Evolutionary conservation across 92 coral and sea anemone genomes (phyloP).

Genomic region (Porites evermanni): DNA sequence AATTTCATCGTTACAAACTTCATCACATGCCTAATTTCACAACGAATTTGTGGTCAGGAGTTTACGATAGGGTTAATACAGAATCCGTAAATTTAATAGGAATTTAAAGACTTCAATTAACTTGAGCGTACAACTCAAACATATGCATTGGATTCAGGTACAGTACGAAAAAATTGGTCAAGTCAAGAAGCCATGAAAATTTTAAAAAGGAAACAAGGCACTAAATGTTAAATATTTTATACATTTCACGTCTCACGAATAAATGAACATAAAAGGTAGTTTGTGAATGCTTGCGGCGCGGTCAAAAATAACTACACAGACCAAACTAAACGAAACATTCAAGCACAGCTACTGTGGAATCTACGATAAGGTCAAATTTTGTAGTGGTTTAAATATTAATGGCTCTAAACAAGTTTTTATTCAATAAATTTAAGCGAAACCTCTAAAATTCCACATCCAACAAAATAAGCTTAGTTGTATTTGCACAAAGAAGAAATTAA

Average conservation of each 20-base stretch:
- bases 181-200: not conserved
- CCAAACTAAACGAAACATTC: not conserved
- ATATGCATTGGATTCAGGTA: not conserved
- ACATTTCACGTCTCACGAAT: not conserved
- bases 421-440: conserved; percentile 2
- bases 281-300: conserved; percentile 26
- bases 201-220: not conserved
- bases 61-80: not conserved
- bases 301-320: not conserved
- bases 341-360: not conserved
- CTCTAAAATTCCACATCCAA: conserved; percentile 1
- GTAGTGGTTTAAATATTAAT: conserved; percentile 43
- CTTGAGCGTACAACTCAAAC: not conserved
- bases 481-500: not conserved
- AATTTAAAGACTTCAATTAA: conserved; percentile 2
- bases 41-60: not conserved
- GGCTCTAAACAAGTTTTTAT: conserved; percentile 19
- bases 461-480: not conserved
- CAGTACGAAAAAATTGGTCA: not conserved
- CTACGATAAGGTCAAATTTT: conserved; percentile 14
- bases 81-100: not conserved
- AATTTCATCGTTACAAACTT: too few relatives aligned
- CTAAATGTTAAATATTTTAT: not conserved
- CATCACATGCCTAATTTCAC: not conserved
- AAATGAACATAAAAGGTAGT: not conserved